Evolutionary conservation across 2,113 vertebrate species (phyloP).

Genomic region (Gavialis gangeticus): DNA sequence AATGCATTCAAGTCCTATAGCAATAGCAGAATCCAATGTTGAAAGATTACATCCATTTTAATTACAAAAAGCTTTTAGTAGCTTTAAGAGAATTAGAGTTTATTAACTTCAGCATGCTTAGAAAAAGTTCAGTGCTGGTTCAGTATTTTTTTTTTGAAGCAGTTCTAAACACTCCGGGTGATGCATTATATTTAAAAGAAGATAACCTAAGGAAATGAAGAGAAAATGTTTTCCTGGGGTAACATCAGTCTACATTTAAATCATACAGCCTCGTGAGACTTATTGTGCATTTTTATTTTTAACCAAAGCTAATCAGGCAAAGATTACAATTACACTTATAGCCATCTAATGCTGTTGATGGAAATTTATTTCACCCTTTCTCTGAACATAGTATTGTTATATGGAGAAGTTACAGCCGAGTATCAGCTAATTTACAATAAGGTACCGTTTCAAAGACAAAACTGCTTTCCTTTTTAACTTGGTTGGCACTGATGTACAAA

Average conservation of each 20-base stretch:
- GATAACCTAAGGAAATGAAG: background rate
- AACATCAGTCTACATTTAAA: background rate
- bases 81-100: constrained; percentile 22
- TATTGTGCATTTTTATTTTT: background rate
- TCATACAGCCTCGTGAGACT: background rate
- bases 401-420: background rate
- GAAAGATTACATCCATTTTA: constrained; percentile 35
- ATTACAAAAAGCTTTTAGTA: constrained; percentile 34
- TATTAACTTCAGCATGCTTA: constrained; percentile 36
- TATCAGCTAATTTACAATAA: background rate
- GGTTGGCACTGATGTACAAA: background rate
- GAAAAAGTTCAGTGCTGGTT: constrained; percentile 6
- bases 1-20: constrained; percentile 24
- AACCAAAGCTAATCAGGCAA: background rate
- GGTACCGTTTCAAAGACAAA: background rate
- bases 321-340: background rate
- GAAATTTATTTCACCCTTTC: background rate
- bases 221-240: background rate
- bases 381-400: background rate
- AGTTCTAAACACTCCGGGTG: background rate
- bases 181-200: background rate
- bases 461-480: accelerated
- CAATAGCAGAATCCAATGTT: background rate
- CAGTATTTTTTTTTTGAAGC: background rate
- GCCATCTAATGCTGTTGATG: background rate